Conservation (phyloP, 1,140 invertebrate species). For the Leptinotarsa undecemlineata region DNA sequence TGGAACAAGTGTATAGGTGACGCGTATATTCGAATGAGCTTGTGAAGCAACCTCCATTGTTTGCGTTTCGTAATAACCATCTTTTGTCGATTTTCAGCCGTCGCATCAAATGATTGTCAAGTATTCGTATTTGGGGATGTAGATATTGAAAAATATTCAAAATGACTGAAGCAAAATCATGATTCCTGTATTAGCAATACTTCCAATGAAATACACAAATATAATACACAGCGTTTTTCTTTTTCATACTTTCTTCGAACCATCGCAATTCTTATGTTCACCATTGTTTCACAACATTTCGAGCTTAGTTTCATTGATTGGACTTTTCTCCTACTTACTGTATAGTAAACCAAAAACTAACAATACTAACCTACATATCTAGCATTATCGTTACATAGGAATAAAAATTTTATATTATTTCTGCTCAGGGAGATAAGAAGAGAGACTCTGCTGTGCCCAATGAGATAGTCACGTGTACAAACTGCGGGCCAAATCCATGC, state of each 20-base stretch:
- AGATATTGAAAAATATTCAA: too few species aligned
- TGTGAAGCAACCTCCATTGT: too few species aligned
- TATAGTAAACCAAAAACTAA: background rate
- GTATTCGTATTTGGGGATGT: too few species aligned
- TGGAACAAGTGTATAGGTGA: too few species aligned
- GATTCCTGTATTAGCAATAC: background rate
- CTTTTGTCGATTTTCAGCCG: too few species aligned
- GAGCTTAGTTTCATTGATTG: conserved; percentile 13
- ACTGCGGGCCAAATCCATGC: conserved; percentile 78
- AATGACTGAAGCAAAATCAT: too few species aligned
- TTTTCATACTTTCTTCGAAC: too few species aligned
- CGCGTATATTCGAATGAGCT: too few species aligned
- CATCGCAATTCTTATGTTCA: background rate
- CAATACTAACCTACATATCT: background rate
- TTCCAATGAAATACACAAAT: background rate
- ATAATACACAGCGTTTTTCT: background rate
- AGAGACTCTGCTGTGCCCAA: conserved; percentile 71
- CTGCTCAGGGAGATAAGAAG: conserved; percentile 76
- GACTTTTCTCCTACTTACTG: background rate
- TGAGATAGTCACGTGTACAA: conserved; percentile 79
- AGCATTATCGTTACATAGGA: background rate
- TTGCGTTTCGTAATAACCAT: too few species aligned
- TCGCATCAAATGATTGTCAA: too few species aligned
- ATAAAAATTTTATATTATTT: conserved; percentile 12
- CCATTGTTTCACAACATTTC: background rate